Evolutionary conservation across 2,797 vertebrate genomes (phyloP).

Genomic region (Platyrinchus mystaceus): DNA sequence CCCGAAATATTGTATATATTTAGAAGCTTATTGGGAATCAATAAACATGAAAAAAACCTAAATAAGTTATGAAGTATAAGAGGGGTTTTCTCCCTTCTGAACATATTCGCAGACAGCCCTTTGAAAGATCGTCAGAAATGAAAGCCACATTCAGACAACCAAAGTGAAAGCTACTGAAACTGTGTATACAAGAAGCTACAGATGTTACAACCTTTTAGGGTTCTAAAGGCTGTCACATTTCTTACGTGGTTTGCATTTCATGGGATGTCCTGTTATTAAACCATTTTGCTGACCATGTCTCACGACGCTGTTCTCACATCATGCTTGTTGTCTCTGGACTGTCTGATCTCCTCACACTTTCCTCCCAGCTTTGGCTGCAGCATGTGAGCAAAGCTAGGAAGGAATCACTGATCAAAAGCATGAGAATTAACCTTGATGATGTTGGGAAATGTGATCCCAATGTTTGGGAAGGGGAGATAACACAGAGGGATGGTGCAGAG

Average conservation of each 20-base stretch:
- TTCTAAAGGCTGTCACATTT: not conserved
- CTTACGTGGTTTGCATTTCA: not conserved
- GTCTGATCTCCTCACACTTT: not conserved
- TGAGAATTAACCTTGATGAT: not conserved
- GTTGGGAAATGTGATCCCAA: not conserved
- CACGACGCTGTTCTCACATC: not conserved
- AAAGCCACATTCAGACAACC: not conserved
- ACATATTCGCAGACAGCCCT: not conserved
- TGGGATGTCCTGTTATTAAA: conserved; percentile 2
- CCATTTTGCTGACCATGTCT: conserved; percentile 7
- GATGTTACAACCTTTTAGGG: not conserved
- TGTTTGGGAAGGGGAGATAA: conserved; percentile 18
- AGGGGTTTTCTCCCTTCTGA: not conserved
- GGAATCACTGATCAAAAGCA: not conserved
- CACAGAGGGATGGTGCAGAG: not conserved
- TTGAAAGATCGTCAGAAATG: not conserved
- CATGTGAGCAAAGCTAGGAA: not conserved
- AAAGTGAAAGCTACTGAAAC: not conserved
- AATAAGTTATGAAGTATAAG: not conserved
- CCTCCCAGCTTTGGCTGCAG: not conserved
- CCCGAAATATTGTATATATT: not conserved
- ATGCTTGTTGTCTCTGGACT: not conserved
- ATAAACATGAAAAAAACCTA: not conserved
- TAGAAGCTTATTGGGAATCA: not conserved
- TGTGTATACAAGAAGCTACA: not conserved